Evolutionary conservation across 2,113 vertebrate species (phyloP), one percentile per base, ranked within the genome.

Genomic region (Malurus elegans): DNA sequence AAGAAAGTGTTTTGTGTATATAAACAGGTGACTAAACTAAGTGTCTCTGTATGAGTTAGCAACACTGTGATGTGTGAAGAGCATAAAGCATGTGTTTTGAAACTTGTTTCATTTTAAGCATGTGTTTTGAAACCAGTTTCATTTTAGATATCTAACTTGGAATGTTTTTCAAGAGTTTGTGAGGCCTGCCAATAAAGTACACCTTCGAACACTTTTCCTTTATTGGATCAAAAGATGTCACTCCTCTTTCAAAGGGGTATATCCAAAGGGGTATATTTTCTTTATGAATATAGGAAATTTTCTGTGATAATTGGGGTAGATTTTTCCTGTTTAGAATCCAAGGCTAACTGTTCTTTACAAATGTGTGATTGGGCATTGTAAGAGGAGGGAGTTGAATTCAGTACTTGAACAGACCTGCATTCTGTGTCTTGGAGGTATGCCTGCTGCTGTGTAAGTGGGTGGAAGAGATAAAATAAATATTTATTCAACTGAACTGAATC

Each of bases 401-500:
- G n/a, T 79, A 26, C 40, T 85, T 79, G 40, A 92, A 54, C 58
- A 92, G 85, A 69, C 0, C 1, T 86, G 67, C 19, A 4, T 95
- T 96, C 40, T 65, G 61, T 91, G 71, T 79, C 45, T 67, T 93
- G 89, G 72, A 92, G 73, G 20, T 25, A 10, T 79, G 93, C 86
- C 79, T 93, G 54, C 57, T 88, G 79, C 82, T 79, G 40, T 64
- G 57, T 38, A 26, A 78, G 82, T 90, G 79, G 74, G 66, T 85
- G 88, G 88, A 66, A 92, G 83, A 92, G 62, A 92, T 71, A 76
- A 88, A 95, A 95, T 75, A 93, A 88, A 79, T 90, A 90, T 92
- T 93, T 95, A 86, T 95, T 90, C 79, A 88, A 53, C 79, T 79
- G 71, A 86, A 72, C 88, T 53, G 48, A 88, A 69, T 86, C 75